A percentile compares a stretch with the other conserved stretches of the same genome.
Evolutionary conservation across 1,140 invertebrate species (phyloP).

Genomic region (Drosophila setifemur): DNA sequence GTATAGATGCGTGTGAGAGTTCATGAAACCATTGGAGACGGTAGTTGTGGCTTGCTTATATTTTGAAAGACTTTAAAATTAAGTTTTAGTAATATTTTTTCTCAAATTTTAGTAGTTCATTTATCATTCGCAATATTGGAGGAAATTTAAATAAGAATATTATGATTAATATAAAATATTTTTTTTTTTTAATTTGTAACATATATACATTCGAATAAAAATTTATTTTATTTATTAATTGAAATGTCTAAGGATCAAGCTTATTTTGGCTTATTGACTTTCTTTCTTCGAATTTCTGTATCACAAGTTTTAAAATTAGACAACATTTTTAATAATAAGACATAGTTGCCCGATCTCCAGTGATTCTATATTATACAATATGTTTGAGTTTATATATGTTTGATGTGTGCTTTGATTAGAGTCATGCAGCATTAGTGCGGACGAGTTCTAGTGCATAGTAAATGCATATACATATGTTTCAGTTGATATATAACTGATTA

Average conservation of each 20-base stretch:
- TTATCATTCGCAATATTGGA: too few relatives aligned
- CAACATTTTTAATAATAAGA: background rate
- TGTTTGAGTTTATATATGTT: constrained; percentile 19
- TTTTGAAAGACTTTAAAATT: too few relatives aligned
- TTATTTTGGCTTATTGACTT: too few relatives aligned
- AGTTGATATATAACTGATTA: constrained; percentile 34
- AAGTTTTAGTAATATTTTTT: too few relatives aligned
- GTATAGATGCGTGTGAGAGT: constrained; percentile 14
- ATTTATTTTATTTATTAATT: too few relatives aligned
- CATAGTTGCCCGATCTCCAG: background rate
- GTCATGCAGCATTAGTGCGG: constrained; percentile 69
- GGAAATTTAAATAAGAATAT: too few relatives aligned
- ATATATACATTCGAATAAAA: too few relatives aligned
- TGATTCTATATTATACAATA: background rate
- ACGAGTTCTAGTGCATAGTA: constrained; percentile 64
- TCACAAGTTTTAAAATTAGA: background rate
- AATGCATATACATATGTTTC: constrained; percentile 33
- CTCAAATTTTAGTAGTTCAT: too few relatives aligned
- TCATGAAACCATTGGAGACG: background rate
- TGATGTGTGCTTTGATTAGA: constrained; percentile 53
- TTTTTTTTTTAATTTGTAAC: too few relatives aligned
- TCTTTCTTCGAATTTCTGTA: too few relatives aligned
- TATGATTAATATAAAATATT: too few relatives aligned
- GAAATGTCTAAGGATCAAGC: too few relatives aligned
- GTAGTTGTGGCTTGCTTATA: background rate